Base-by-base conservation (phyloP, 2,113 vertebrate species). In the Alligator sinensis region DNA sequence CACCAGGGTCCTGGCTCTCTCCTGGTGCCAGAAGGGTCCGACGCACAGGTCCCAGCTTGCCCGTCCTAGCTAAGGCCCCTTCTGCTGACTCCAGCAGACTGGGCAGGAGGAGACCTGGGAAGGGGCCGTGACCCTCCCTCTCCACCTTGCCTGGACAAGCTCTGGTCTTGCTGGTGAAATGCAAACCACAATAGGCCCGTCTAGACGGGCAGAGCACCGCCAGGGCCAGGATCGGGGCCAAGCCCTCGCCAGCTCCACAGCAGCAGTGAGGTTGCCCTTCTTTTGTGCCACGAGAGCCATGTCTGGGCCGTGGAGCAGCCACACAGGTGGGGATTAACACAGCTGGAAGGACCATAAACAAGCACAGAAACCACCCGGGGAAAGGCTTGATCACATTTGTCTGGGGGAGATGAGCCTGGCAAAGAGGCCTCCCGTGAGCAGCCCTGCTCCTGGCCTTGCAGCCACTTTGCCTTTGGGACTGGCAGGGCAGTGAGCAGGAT, bases 341-440 rank as follows among this genome's bases (percentile, higher is more conserved):
- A 86, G 87, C 58, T 89, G 89, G 62, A 78, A 58, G 60, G 25
- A 4, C 78, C 93, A 75, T 93, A 96, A 96, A 94, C 90, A 95
- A 93, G 90, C 3, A 76, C 62, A 74, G 91, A 90, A 95, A 96
- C 95, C 96, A 95, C 95, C 93, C 93, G 88, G 3, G 3, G 11
- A 8, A 24, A 89, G 61, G 75, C 77, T 80, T 27, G 60, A 59
- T 81, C 87, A 9, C 38, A 62, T 0, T 34, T 57, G 30, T 3
- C 79, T 5, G 2, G 9, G 9, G 8, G 2, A 22, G 68, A 24
- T 2, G 77, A 87, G 58, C 62, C 77, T 1, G 1, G 75, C 1
- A 0, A 19, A 60, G 92, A 91, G 93, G 80, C 90, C 96, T 91
- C 95, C 94, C 95, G 92, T 0, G 4, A 2, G 0, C 88, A 92